These are phyloP conservation scores for Pangasius macronema DNA, from an alignment of 2,797 vertebrate genomes.

Conservation along the genomic window DNA sequence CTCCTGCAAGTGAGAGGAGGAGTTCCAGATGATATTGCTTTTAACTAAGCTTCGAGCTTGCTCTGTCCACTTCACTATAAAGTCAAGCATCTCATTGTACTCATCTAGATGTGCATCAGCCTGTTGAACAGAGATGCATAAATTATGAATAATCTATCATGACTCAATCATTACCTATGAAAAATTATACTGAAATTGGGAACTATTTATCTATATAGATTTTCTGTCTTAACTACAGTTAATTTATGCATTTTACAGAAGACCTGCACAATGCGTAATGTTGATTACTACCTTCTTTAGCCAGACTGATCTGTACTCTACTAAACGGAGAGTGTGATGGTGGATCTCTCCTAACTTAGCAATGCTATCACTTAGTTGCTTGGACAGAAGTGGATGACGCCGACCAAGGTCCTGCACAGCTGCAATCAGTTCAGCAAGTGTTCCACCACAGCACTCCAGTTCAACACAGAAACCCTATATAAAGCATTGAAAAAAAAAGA, in stretches of 20 bases:
- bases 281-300: constrained; percentile 83
- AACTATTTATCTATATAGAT: not conserved
- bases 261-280: not conserved
- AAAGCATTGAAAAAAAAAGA: not conserved
- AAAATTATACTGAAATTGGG: not conserved
- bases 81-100: constrained; percentile 87
- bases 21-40: constrained; percentile 87
- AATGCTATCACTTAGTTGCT: constrained; percentile 84
- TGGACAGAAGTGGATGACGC: constrained; percentile 83
- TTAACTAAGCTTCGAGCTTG: constrained; percentile 86
- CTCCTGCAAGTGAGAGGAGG: constrained; percentile 89
- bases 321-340: constrained; percentile 82
- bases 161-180: not conserved
- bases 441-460: constrained; percentile 82
- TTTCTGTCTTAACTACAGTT: not conserved
- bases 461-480: constrained; percentile 83
- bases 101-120: constrained; percentile 88
- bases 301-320: constrained; percentile 81
- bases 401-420: constrained; percentile 90
- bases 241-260: not conserved
- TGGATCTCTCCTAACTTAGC: constrained; percentile 84
- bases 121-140: constrained; percentile 64
- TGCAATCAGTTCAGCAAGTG: constrained; percentile 84
- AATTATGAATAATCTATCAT: not conserved
- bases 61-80: constrained; percentile 88